phyloP scores from a whole-genome alignment of 37 sponge, comb jelly and placozoan genomes.

The Bolinopsis microptera region DNA sequence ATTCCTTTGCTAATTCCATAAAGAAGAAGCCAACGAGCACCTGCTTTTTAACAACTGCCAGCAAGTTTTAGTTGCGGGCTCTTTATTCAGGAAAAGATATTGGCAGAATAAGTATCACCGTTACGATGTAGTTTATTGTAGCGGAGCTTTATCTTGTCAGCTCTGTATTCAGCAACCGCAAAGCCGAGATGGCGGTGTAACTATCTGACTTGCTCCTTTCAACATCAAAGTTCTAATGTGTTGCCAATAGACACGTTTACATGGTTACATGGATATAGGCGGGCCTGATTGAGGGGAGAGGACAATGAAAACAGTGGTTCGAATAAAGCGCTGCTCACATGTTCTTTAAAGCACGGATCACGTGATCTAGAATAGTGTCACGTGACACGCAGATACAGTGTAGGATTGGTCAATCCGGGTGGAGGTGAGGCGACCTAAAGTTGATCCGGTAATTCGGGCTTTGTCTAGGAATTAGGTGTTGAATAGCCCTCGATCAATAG shows the following conservation, averaged over 20 bases:
- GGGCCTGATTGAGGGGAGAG: background rate
- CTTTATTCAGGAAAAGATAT: too few species aligned
- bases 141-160: too few species aligned
- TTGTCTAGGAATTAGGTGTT: background rate
- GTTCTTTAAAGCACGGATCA: background rate
- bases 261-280: background rate
- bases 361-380: background rate
- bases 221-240: background rate
- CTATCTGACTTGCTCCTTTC: too few species aligned
- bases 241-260: background rate
- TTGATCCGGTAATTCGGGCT: background rate
- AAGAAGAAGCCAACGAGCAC: too few species aligned
- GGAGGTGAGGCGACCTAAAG: background rate
- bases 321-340: background rate
- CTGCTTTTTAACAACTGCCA: too few species aligned
- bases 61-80: too few species aligned
- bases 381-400: background rate
- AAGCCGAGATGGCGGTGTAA: too few species aligned
- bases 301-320: background rate
- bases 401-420: background rate
- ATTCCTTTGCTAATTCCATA: too few species aligned
- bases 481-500: background rate
- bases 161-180: too few species aligned
- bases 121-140: too few species aligned
- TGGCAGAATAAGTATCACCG: too few species aligned